Percentiles rank a stretch among this genome's conserved stretches.
phyloP scores from a whole-genome alignment of 2,888 invertebrate species.

The Yponomeuta cagnagella region DNA sequence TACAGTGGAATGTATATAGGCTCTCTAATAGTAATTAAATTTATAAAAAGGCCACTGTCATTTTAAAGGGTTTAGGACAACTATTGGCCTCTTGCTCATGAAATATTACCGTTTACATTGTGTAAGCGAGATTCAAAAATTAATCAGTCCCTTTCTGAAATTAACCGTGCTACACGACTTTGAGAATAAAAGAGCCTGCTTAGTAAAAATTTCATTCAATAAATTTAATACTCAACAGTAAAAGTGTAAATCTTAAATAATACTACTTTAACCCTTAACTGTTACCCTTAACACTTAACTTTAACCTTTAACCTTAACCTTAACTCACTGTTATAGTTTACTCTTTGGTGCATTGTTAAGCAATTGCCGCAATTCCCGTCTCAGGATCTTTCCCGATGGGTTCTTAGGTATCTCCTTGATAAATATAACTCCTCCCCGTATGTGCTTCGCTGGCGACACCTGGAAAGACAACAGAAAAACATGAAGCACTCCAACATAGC shows the following conservation, averaged over 20 bases:
- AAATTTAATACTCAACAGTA: slow-evolving; percentile 6
- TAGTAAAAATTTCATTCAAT: not conserved
- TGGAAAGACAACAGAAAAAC: slow-evolving; percentile 31
- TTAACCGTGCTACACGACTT: too few species aligned
- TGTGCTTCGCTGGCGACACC: slow-evolving; percentile 83
- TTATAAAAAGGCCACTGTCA: too few species aligned
- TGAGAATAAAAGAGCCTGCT: not conserved
- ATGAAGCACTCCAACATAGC: not conserved
- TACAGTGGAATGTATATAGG: too few species aligned
- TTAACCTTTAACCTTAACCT: not conserved
- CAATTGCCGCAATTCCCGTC: slow-evolving; percentile 73
- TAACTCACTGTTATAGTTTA: slow-evolving; percentile 43
- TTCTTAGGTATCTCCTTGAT: slow-evolving; percentile 85
- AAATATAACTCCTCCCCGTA: slow-evolving; percentile 85
- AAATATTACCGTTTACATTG: too few species aligned
- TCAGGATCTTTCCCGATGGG: slow-evolving; percentile 85
- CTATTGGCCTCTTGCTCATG: too few species aligned
- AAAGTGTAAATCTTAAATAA: not conserved
- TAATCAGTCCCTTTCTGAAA: too few species aligned
- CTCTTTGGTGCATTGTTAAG: slow-evolving; percentile 47
- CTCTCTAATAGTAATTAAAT: too few species aligned
- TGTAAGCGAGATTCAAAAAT: too few species aligned
- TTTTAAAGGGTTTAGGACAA: too few species aligned
- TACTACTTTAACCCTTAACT: not conserved
- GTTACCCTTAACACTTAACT: not conserved